Conservation (phyloP, 2,888 invertebrate species). For the Eugnorisma glareosa region DNA sequence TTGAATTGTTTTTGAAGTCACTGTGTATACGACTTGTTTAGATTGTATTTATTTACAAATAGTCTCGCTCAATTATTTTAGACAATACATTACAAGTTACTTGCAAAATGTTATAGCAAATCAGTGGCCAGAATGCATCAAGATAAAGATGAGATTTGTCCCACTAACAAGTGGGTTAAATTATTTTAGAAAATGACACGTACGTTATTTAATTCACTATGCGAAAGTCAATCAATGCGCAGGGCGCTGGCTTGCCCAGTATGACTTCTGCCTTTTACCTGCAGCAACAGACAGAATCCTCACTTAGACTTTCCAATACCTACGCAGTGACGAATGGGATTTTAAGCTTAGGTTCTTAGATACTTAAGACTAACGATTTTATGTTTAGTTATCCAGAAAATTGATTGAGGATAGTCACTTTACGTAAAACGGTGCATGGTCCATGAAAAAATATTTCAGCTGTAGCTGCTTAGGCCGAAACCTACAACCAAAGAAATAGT, state of each 20-base stretch:
- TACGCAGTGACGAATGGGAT: neutral
- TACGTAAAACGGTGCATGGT: neutral
- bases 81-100: no score
- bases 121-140: slow-evolving; percentile 27
- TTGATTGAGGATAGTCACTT: neutral
- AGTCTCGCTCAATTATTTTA: neutral
- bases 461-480: neutral
- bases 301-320: neutral
- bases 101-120: slow-evolving; percentile 17
- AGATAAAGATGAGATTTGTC: slow-evolving; percentile 50
- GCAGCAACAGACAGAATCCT: neutral
- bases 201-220: neutral
- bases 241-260: no score
- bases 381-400: no score
- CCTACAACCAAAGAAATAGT: neutral
- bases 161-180: slow-evolving; percentile 54
- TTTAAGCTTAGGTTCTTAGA: no score
- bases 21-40: neutral
- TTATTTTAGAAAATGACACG: slow-evolving; percentile 8
- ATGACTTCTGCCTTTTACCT: neutral
- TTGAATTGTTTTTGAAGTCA: neutral
- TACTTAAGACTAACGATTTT: neutral
- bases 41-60: neutral
- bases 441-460: neutral
- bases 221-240: neutral